phyloP scores from a whole-genome alignment of 2,888 invertebrate species.

The Erebia aethiops region DNA sequence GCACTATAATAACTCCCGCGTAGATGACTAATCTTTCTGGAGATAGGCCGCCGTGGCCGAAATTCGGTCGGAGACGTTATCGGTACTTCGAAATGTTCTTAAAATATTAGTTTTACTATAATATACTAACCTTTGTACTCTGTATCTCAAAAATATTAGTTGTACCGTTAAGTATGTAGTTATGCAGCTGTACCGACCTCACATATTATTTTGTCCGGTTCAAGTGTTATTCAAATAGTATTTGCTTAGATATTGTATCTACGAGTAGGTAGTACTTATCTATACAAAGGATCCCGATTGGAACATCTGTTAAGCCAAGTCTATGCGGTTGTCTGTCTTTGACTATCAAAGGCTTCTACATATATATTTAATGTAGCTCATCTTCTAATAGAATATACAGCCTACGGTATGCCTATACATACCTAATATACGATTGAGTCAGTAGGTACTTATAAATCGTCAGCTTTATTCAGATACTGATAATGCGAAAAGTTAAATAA shows the following conservation, averaged over 20 bases:
- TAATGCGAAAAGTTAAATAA: too few relatives aligned
- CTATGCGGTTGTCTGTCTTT: constrained; percentile 11
- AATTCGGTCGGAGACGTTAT: too few relatives aligned
- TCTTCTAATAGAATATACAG: neutral
- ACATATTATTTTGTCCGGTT: neutral
- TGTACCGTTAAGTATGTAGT: too few relatives aligned
- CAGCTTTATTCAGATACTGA: neutral
- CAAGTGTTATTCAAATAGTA: neutral
- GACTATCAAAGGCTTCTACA: constrained; percentile 6
- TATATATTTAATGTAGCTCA: neutral
- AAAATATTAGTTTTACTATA: neutral
- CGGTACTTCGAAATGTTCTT: neutral
- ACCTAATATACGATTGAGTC: neutral
- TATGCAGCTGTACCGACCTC: neutral
- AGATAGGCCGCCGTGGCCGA: too few relatives aligned
- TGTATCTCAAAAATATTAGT: too few relatives aligned
- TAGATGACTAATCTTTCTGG: too few relatives aligned
- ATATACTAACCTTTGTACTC: neutral
- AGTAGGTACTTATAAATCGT: neutral
- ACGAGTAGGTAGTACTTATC: neutral
- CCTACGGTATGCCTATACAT: neutral
- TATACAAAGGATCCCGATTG: constrained; percentile 2
- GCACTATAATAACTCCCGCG: too few relatives aligned
- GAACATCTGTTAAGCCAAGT: neutral
- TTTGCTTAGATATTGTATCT: neutral